Evolutionary conservation across 2,113 vertebrate species (phyloP), one percentile per base, ranked within the genome.

Genomic region (Harpagus bidentatus): DNA sequence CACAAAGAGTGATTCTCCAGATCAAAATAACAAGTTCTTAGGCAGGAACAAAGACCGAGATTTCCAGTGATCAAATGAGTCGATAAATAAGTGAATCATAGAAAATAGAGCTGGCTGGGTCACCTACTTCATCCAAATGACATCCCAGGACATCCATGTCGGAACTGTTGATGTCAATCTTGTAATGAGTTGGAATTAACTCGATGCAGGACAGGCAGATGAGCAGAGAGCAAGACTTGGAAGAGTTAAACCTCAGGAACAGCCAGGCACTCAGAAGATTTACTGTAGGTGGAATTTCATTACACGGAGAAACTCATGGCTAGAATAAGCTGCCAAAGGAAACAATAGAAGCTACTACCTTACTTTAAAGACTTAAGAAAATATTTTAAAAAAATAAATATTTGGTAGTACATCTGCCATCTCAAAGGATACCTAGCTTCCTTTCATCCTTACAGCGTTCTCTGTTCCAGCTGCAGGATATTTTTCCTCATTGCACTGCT

Each of bases 261-360:
- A 93, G 43, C 16, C 52, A 93, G 25, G 82, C 53, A 80, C 47
- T 92, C 47, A 74, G 63, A 89, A 96, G 82, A 94, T 90, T 97
- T 93, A 83, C 85, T 71, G 94, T 93, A 95, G 90, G 87, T 95
- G 92, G 96, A 95, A 97, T 96, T 97, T 93, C 86, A 91, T 97
- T 97, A 77, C 62, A 77, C 16, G 52, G 59, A 88, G 93, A 96
- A 97, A 80, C 26, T 94, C 76, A 65, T 83, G 67, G 82, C 62
- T 90, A 72, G 79, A 96, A 97, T 77, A 93, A 95, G 88, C 79
- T 95, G 95, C 96, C 96, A 97, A 95, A 83, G n/a, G 82, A 93
- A 97, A 96, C 96, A 96, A 94, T 63, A 81, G 72, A 89, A 93
- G 55, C 63, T 67, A 93, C 91, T 91, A 95, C 82, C 45, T 95